phyloP scores from a whole-genome alignment of 2,113 vertebrate genomes.

The Dicentrarchus labrax region DNA sequence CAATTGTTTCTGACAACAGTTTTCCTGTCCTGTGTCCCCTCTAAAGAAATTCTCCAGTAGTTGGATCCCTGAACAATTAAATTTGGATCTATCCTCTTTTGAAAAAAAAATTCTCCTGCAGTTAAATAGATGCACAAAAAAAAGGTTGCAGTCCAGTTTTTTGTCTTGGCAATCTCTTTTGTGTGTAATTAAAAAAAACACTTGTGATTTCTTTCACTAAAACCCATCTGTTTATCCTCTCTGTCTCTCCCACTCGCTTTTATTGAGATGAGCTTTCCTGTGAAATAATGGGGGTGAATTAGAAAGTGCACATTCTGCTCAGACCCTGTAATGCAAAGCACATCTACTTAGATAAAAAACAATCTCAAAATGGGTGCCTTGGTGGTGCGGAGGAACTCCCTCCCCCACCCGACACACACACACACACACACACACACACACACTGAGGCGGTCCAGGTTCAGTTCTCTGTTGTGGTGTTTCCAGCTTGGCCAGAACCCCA shows the following conservation, averaged over 20 bases:
- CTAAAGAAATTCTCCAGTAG: constrained; percentile 1
- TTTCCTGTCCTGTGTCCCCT: not conserved
- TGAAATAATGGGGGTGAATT: constrained; percentile 30
- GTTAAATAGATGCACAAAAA: not conserved
- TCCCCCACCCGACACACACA: too few species aligned
- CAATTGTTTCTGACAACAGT: not conserved
- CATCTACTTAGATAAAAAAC: constrained; percentile 20
- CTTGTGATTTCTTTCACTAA: not conserved
- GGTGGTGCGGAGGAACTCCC: not conserved
- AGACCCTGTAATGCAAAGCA: constrained; percentile 7
- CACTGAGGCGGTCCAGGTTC: not conserved
- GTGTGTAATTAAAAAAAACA: constrained; percentile 40
- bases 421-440: too few species aligned
- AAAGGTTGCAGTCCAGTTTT: not conserved
- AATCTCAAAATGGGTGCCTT: constrained; percentile 20
- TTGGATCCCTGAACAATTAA: not conserved
- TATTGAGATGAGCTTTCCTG: constrained; percentile 23
- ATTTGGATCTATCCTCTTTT: not conserved
- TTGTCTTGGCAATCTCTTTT: constrained; percentile 9
- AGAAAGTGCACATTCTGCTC: not conserved
- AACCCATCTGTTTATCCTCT: constrained; percentile 21
- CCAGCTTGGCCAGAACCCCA: constrained; percentile 9
- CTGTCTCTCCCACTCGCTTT: not conserved
- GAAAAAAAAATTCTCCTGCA: not conserved
- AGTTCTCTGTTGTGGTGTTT: not conserved